phyloP scores from a whole-genome alignment of 2,113 vertebrate species.

The Elgaria multicarinata region DNA sequence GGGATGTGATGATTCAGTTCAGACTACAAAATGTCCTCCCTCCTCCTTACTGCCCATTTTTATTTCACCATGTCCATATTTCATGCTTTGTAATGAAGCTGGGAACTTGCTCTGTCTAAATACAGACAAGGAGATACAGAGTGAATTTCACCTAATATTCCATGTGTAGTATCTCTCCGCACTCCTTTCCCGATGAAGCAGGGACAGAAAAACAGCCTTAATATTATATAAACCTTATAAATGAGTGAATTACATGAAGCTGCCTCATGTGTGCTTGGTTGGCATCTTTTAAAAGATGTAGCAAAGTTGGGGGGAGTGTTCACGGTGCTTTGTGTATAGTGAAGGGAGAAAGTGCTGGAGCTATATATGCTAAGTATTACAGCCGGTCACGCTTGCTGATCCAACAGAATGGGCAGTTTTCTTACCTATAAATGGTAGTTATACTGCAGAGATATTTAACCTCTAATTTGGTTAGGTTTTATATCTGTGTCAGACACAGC shows the following conservation, averaged over 20 bases:
- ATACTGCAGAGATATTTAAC: background rate
- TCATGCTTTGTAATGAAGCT: background rate
- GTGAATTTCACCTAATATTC: background rate
- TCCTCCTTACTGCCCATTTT: background rate
- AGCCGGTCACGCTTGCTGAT: background rate
- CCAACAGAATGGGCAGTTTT: background rate
- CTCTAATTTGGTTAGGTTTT: background rate
- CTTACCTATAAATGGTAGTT: background rate
- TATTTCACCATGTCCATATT: background rate
- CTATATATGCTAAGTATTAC: background rate
- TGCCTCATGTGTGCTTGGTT: background rate
- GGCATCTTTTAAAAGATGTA: background rate
- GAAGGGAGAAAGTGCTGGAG: background rate
- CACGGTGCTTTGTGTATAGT: background rate
- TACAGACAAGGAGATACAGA: background rate
- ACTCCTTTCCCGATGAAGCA: fast-evolving
- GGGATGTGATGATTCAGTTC: background rate
- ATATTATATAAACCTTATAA: background rate
- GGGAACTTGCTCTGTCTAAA: background rate
- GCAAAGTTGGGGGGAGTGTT: background rate
- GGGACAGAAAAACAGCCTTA: background rate
- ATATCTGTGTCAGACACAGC: background rate
- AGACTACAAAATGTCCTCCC: background rate
- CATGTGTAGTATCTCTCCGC: fast-evolving
- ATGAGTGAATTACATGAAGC: background rate